A percentile compares a stretch with the other conserved stretches of the same genome.
phyloP scores from a whole-genome alignment of 2,888 invertebrate genomes.

The Maniola hyperantus region DNA sequence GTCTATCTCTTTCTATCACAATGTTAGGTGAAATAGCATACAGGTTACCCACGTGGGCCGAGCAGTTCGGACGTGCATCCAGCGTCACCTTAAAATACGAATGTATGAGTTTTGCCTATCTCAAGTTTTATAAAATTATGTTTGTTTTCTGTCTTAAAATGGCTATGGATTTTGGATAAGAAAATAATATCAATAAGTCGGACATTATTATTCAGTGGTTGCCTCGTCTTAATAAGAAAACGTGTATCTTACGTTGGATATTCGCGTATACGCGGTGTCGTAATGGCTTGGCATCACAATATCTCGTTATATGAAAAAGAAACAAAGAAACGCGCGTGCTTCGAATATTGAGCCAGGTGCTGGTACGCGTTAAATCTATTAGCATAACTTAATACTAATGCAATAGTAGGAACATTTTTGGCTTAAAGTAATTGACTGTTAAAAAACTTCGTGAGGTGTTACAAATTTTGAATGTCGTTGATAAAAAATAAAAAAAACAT shows the following conservation, averaged over 20 bases:
- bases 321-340: constrained; percentile 77
- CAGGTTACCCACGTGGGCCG: no score
- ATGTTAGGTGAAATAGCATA: no score
- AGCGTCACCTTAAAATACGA: no score
- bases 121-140: no score
- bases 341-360: constrained; percentile 52
- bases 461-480: neutral
- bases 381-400: constrained; percentile 31
- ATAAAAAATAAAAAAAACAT: constrained; percentile 15
- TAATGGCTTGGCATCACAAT: constrained; percentile 79
- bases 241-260: constrained; percentile 78
- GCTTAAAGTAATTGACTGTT: neutral
- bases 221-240: constrained; percentile 76
- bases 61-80: no score
- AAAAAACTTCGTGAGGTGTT: neutral
- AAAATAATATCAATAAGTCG: constrained; percentile 50
- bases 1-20: no score
- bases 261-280: constrained; percentile 73
- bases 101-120: no score
- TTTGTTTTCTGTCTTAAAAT: neutral
- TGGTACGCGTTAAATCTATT: constrained; percentile 36
- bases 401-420: constrained; percentile 1
- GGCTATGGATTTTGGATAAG: constrained; percentile 42
- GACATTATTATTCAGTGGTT: constrained; percentile 69
- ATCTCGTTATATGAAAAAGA: constrained; percentile 78